Evolutionary conservation across 2,888 invertebrate genomes (phyloP).

Genomic region (Xylota sylvarum): DNA sequence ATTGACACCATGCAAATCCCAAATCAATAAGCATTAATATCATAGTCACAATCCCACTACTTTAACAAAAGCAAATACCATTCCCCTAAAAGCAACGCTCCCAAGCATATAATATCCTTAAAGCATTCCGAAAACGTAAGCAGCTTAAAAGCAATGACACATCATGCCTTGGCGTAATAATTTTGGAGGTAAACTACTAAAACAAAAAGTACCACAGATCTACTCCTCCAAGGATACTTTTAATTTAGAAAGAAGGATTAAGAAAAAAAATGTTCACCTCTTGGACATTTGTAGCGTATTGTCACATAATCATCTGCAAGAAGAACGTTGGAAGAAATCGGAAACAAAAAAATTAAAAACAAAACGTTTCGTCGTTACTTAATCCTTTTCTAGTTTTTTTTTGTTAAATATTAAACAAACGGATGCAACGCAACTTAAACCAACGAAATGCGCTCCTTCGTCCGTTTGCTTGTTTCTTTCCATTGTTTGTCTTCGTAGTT

Average conservation of each 20-base stretch:
- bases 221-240: constrained; percentile 41
- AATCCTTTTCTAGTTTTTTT: constrained; percentile 29
- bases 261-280: constrained; percentile 87
- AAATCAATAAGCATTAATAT: background rate
- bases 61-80: constrained; percentile 8
- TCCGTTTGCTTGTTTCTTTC: constrained; percentile 26
- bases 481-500: constrained; percentile 30
- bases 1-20: constrained; percentile 34
- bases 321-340: constrained; percentile 81
- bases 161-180: constrained; percentile 44
- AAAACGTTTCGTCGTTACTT: constrained; percentile 51
- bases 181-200: constrained; percentile 45
- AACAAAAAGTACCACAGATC: constrained; percentile 20
- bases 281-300: constrained; percentile 94
- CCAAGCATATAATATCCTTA: constrained; percentile 18
- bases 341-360: constrained; percentile 48
- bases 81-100: background rate
- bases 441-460: constrained; percentile 36
- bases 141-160: constrained; percentile 22
- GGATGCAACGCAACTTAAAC: constrained; percentile 40
- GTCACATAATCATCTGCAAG: constrained; percentile 96
- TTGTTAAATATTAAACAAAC: constrained; percentile 29
- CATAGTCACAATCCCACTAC: background rate
- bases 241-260: constrained; percentile 24
- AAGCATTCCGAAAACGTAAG: constrained; percentile 25